Conservation (phyloP, 2,888 invertebrate species). For the Scaptodrosophila latifasciaeformis region DNA sequence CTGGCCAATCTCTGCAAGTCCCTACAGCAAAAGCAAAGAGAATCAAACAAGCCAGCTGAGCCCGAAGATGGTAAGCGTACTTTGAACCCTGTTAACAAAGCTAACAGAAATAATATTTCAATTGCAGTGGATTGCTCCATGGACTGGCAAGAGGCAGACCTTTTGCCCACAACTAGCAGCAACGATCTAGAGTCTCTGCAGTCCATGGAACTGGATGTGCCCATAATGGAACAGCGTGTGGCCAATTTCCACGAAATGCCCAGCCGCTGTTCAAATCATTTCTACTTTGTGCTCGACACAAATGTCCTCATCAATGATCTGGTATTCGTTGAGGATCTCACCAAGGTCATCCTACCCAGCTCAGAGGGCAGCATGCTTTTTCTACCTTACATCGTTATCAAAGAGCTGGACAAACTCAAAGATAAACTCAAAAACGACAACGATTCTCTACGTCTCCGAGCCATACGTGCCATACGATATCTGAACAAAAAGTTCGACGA, state of each 20-base stretch:
- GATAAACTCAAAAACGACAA: constrained; percentile 48
- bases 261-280: constrained; percentile 48
- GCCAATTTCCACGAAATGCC: constrained; percentile 60
- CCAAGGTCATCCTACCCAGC: constrained; percentile 35
- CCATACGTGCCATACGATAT: constrained; percentile 64
- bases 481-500: constrained; percentile 60
- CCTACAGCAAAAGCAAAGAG: constrained; percentile 20
- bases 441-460: constrained; percentile 31
- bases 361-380: constrained; percentile 72
- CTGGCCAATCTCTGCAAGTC: constrained; percentile 15
- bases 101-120: neutral
- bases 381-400: constrained; percentile 77
- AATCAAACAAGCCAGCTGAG: neutral
- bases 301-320: constrained; percentile 76
- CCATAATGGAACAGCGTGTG: constrained; percentile 8
- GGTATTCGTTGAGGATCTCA: constrained; percentile 71
- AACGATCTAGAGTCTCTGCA: neutral
- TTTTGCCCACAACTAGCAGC: neutral
- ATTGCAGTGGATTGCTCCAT: constrained; percentile 41
- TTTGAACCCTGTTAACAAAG: constrained; percentile 7
- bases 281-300: constrained; percentile 76
- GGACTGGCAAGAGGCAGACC: constrained; percentile 41
- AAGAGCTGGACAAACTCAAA: constrained; percentile 77
- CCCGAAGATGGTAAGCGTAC: neutral
- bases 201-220: no score